Percentiles rank a stretch among this genome's conserved stretches.
phyloP scores from a whole-genome alignment of 2,888 invertebrate species.

The Amorpha juglandis region DNA sequence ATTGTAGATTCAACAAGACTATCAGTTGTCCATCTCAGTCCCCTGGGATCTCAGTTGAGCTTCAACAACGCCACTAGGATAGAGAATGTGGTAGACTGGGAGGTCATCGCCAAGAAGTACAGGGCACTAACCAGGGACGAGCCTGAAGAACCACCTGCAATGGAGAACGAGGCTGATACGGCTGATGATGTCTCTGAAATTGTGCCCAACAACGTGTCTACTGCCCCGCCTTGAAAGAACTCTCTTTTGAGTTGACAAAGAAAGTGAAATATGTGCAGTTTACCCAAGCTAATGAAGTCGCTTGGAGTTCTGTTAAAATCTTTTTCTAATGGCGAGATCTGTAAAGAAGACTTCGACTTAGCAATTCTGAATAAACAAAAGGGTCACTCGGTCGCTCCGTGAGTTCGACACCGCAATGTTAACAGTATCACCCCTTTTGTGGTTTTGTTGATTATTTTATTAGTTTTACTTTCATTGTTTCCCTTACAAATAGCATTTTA shows the following conservation, averaged over 20 bases:
- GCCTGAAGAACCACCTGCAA: slow-evolving; percentile 66
- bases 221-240: slow-evolving; percentile 66
- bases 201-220: slow-evolving; percentile 71
- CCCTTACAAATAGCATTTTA: no score
- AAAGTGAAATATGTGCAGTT: not conserved
- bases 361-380: no score
- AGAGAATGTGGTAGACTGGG: slow-evolving; percentile 96
- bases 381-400: no score
- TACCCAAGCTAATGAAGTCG: no score
- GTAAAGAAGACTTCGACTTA: no score
- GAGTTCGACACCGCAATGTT: no score
- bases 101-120: slow-evolving; percentile 94
- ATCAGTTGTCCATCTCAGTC: slow-evolving; percentile 92
- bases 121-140: slow-evolving; percentile 86
- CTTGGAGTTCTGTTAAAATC: no score
- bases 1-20: slow-evolving; percentile 88
- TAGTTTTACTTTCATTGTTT: no score
- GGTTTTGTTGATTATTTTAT: no score
- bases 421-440: no score
- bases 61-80: slow-evolving; percentile 91
- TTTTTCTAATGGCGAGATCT: no score
- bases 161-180: slow-evolving; percentile 71
- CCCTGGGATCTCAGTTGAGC: slow-evolving; percentile 92
- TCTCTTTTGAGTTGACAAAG: not conserved
- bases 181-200: slow-evolving; percentile 74